Percentiles rank a stretch among this genome's conserved stretches.
Conservation (phyloP, 2,797 vertebrate genomes). For the Cephalopachus bancanus region DNA sequence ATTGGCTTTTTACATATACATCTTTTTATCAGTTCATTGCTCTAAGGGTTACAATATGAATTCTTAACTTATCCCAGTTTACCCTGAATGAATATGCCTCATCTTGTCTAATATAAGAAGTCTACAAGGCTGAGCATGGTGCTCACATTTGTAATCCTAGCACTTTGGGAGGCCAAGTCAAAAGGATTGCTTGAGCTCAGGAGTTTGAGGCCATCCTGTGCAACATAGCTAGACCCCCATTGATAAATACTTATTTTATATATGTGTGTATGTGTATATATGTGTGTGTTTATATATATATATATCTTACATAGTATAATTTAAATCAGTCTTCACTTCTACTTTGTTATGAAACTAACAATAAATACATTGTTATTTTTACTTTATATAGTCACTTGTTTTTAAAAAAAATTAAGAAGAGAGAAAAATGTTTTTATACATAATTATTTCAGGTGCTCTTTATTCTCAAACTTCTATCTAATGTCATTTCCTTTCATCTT, state of each 20-base stretch:
- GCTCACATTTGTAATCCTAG: too few relatives aligned
- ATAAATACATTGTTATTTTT: background rate
- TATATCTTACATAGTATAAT: background rate
- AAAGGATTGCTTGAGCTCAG: too few relatives aligned
- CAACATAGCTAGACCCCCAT: too few relatives aligned
- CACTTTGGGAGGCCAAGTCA: too few relatives aligned
- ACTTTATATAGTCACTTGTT: background rate
- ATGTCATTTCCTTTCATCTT: background rate
- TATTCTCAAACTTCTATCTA: background rate
- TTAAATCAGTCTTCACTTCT: background rate
- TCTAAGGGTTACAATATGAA: background rate
- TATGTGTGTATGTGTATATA: too few relatives aligned
- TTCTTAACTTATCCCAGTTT: slow-evolving; percentile 1
- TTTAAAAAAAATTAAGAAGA: slow-evolving; percentile 8
- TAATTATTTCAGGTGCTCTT: background rate
- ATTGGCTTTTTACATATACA: background rate
- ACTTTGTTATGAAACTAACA: slow-evolving; percentile 26
- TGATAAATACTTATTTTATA: too few relatives aligned
- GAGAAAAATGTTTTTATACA: background rate
- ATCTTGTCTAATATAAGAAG: background rate
- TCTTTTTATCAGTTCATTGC: background rate
- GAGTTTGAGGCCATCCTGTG: too few relatives aligned
- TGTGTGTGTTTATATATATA: too few relatives aligned
- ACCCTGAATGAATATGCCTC: background rate
- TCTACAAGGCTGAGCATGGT: background rate